Evolutionary conservation across 2,888 invertebrate species (phyloP).

Genomic region (Eilema caniola): DNA sequence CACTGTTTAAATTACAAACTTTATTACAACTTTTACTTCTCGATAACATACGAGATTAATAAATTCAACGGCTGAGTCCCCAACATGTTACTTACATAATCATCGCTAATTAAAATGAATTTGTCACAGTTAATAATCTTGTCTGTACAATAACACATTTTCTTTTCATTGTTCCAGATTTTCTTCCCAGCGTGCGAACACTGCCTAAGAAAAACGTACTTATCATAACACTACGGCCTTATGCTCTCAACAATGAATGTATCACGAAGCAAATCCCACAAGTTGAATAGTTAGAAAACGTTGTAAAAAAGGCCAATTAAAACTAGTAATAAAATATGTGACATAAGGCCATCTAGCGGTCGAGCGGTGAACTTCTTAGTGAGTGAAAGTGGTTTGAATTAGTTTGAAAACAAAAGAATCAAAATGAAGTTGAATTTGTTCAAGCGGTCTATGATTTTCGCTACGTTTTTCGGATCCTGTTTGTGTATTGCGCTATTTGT

Average conservation of each 20-base stretch:
- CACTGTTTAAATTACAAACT: neutral
- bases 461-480: constrained; percentile 93
- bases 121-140: constrained; percentile 19
- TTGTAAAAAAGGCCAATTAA: constrained; percentile 60
- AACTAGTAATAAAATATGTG: constrained; percentile 65
- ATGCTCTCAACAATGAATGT: constrained; percentile 66
- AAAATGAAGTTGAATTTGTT: constrained; percentile 89
- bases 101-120: constrained; percentile 21
- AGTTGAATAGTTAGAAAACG: constrained; percentile 70
- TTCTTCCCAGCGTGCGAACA: constrained; percentile 66
- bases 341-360: constrained; percentile 76
- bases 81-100: constrained; percentile 19
- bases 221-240: constrained; percentile 56
- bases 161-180: constrained; percentile 74
- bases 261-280: constrained; percentile 58
- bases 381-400: constrained; percentile 64
- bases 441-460: constrained; percentile 92
- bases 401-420: constrained; percentile 32
- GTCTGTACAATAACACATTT: constrained; percentile 48
- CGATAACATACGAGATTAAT: neutral
- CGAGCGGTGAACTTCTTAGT: constrained; percentile 57
- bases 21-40: constrained; percentile 12
- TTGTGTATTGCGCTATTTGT: constrained; percentile 92
- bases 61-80: constrained; percentile 6
- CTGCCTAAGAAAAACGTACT: constrained; percentile 55